Evolutionary conservation across 2,888 invertebrate genomes (phyloP).

Genomic region (Dorcus parallelipipedus): DNA sequence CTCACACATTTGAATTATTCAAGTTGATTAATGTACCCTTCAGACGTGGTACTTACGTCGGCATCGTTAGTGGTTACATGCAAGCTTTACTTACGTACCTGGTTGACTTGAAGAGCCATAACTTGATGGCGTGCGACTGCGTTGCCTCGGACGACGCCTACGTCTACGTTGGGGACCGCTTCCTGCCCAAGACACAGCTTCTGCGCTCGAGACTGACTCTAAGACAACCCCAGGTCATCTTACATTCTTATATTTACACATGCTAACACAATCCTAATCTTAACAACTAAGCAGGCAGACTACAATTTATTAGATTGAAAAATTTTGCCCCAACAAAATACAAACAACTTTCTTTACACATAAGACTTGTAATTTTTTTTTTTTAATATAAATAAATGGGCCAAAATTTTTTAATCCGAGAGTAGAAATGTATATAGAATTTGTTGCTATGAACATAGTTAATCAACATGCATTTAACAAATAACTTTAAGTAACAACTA

Average conservation of each 20-base stretch:
- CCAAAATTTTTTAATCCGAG: too few species aligned
- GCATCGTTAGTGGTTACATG: background rate
- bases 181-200: conserved; percentile 56
- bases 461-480: too few species aligned
- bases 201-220: conserved; percentile 62
- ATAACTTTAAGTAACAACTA: too few species aligned
- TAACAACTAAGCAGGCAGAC: background rate
- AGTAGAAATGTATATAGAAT: too few species aligned
- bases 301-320: background rate
- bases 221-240: conserved; percentile 38
- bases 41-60: background rate
- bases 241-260: conserved; percentile 21
- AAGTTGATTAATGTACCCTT: background rate
- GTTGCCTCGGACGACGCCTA: conserved; percentile 40
- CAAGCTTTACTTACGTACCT: conserved; percentile 34
- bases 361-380: too few species aligned
- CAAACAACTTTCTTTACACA: too few species aligned
- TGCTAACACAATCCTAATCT: conserved; percentile 2
- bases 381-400: too few species aligned
- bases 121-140: conserved; percentile 45
- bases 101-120: conserved; percentile 32
- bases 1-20: background rate
- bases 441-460: too few species aligned
- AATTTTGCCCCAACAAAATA: background rate
- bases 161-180: conserved; percentile 46